Percentiles rank a stretch among this genome's conserved stretches.
Evolutionary conservation across 1,140 invertebrate genomes (phyloP).

Genomic region (Melanaphis sacchari): DNA sequence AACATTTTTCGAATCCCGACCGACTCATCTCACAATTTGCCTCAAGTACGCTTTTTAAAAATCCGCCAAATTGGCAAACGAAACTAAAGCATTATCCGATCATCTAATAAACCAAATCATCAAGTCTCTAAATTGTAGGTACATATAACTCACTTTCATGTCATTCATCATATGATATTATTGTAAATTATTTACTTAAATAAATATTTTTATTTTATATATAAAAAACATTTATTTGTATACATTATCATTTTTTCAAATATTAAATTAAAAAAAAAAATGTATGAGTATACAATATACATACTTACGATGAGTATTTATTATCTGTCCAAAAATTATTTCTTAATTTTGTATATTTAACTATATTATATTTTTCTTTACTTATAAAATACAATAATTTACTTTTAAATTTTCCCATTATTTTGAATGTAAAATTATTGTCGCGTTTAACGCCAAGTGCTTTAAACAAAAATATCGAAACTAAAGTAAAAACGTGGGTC

Average conservation of each 20-base stretch:
- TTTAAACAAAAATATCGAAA: neutral
- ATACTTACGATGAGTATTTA: slow-evolving; percentile 33
- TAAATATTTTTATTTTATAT: neutral
- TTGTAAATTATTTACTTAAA: neutral
- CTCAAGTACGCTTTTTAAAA: too few species aligned
- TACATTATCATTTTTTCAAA: neutral
- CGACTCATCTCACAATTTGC: too few species aligned
- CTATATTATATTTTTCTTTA: neutral
- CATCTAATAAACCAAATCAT: neutral
- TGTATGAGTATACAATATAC: too few species aligned
- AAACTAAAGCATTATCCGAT: neutral
- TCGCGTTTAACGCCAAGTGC: neutral
- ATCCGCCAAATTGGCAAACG: too few species aligned
- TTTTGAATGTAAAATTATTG: neutral
- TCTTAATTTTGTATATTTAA: neutral
- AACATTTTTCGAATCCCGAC: too few species aligned
- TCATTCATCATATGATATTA: neutral
- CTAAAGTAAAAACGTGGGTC: neutral
- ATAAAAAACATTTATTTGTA: neutral
- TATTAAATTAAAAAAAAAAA: neutral
- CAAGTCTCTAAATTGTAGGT: neutral
- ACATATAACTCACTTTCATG: neutral
- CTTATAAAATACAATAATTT: neutral
- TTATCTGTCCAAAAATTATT: slow-evolving; percentile 11
- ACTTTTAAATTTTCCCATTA: neutral